Base-by-base conservation (phyloP, 2,888 invertebrate genomes). In the Drosophila anomalata region DNA sequence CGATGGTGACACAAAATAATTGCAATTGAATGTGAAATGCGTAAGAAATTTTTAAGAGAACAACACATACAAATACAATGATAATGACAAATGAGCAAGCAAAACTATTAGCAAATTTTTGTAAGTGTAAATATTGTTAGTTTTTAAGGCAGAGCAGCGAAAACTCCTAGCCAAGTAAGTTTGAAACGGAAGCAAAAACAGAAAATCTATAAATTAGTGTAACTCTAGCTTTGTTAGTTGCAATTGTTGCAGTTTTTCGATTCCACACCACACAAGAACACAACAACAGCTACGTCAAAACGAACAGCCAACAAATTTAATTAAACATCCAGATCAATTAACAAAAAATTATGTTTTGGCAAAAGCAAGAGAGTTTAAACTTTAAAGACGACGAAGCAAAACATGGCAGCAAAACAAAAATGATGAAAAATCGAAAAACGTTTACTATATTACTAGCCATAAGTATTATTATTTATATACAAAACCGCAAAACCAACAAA, bases 391-490 rank as follows among this genome's bases (percentile, higher is more conserved):
- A 12, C 29, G 29, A 55, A 68, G 26, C 36, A 59, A 31, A 31
- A 54, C 22, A 29, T 14, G 54, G 58, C 54, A 11, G 50, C 50
- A 62, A 20, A 53, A 51, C 14, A 66, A 67, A 74, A 60, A 61
- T 61, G 42, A 71, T 54, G 53, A 65, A 62, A 73, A 78, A 87
- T 77, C 75, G 79, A 84, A 83, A 74, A 82, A 81, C 76, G 84
- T 89, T 89, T 89, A 87, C 80, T 88, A 89, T 76, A 78, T 80
- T 71, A 88, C 74, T 88, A 88, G 80, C 75, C 76, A 76, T 89
- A 89, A 89, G 89, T 89, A 89, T 90, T 88, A 90, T 89, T 90
- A 90, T 90, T 90, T 90, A 90, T 90, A 90, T 89, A 85, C 80
- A 75, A 65, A 81, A 56, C 75, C 76, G 62, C 70, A 72, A 72